A percentile compares a stretch with the other conserved stretches of the same genome.
phyloP scores from a whole-genome alignment of 2,797 vertebrate species.

The Lagodon rhomboides region DNA sequence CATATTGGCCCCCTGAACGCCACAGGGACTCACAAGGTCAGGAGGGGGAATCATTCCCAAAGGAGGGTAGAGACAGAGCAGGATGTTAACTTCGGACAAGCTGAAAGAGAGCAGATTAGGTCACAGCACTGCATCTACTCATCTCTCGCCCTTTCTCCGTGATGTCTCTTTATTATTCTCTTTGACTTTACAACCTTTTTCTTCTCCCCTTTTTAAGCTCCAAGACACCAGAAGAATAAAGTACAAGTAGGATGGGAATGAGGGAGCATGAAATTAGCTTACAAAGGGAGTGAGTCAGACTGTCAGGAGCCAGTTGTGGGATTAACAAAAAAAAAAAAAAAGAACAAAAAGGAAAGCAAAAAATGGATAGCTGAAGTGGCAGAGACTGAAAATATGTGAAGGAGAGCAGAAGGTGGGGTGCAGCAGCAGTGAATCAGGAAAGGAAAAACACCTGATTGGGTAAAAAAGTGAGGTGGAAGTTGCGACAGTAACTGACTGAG shows the following conservation, averaged over 20 bases:
- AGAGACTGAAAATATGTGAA: slow-evolving; percentile 8
- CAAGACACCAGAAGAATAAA: slow-evolving; percentile 39
- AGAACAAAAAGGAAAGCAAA: slow-evolving; percentile 24
- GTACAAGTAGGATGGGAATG: slow-evolving; percentile 23
- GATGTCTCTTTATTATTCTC: slow-evolving; percentile 35
- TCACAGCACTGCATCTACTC: slow-evolving; percentile 10
- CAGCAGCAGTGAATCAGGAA: slow-evolving; percentile 4
- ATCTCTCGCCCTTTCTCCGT: slow-evolving; percentile 10
- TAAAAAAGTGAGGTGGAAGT: slow-evolving; percentile 29
- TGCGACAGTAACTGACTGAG: slow-evolving; percentile 45
- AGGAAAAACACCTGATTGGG: not conserved
- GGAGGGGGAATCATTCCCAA: not conserved
- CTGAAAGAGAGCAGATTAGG: slow-evolving; percentile 18
- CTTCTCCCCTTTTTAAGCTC: slow-evolving; percentile 21
- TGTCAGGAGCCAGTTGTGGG: slow-evolving; percentile 36
- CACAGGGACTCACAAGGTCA: slow-evolving; percentile 41
- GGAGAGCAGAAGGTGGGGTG: not conserved
- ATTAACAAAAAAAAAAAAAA: not conserved
- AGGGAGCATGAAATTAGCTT: slow-evolving; percentile 47
- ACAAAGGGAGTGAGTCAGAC: slow-evolving; percentile 29
- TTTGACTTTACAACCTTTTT: slow-evolving; percentile 26
- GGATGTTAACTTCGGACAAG: slow-evolving; percentile 1
- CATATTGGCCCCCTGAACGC: slow-evolving; percentile 35
- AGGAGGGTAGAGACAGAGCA: not conserved
- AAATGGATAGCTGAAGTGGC: slow-evolving; percentile 20